Evolutionary conservation across 2,113 vertebrate species (phyloP), one percentile per base, ranked within the genome.

Genomic region (Percopsis transmontana): DNA sequence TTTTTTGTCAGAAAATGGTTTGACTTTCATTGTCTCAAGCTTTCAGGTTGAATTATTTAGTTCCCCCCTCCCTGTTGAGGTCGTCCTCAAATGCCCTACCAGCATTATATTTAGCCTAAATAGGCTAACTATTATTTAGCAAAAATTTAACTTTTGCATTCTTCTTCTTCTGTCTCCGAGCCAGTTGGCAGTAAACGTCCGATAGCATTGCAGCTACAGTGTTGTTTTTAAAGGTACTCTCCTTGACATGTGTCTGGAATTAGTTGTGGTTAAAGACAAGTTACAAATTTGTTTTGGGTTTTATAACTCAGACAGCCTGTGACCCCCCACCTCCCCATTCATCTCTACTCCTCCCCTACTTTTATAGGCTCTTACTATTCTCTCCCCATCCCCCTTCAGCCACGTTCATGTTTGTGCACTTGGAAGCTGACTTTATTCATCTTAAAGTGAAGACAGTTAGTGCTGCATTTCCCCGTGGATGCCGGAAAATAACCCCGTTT

Each of bases 401-500:
- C 18, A 51, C 40, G 15, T 16, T 47, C 14, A 47, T 42, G n/a
- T 47, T n/a, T 15, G 27, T 33, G 27, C 62, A 79, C 72, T 79
- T 39, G 47, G 67, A 87, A 85, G 83, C 59, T 62, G 67, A 64
- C 62, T 76, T 74, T 61, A 78, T 70, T 56, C 58, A 45, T 74
- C 59, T 76, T 58, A 83, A 85, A 86, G 72, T 77, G 67, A 78
- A 64, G 69, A 68, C 71, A 62, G 68, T 71, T 74, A 66, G 62
- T 52, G 13, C 57, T 78, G 76, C 66, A 79, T 66, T 81, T 84
- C 66, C 79, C 60, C 68, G 56, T 68, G 24, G 67, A 82, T 52
- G 65, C 44, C 63, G 69, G 74, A 84, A 74, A 71, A 80, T 73
- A 74, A 62, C 14, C 66, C 77, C 61, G 72, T 77, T 90, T 85